phyloP scores from a whole-genome alignment of 2,797 vertebrate genomes.

The Chiroxiphia lanceolata region DNA sequence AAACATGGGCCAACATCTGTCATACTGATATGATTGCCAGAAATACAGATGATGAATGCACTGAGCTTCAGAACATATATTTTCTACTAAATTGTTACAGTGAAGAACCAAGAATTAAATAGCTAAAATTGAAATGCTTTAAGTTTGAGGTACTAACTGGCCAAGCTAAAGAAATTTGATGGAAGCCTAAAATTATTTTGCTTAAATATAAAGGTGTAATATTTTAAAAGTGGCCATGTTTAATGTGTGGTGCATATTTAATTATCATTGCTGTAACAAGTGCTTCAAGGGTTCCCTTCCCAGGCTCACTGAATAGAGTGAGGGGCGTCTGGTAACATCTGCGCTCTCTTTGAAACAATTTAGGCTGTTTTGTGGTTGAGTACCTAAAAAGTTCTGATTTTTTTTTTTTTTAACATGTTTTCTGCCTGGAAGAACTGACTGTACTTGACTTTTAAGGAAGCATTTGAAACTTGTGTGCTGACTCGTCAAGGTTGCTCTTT shows the following conservation, averaged over 20 bases:
- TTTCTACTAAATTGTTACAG: neutral
- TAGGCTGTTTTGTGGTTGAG: neutral
- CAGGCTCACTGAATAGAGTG: neutral
- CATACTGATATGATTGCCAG: neutral
- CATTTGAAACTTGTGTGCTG: neutral
- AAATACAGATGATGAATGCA: neutral
- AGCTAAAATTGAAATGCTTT: neutral
- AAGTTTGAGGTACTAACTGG: neutral
- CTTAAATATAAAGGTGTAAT: neutral
- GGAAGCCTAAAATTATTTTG: neutral
- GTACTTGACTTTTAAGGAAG: neutral
- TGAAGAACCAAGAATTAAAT: neutral
- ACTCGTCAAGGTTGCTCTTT: neutral
- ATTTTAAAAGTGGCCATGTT: neutral
- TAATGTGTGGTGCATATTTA: neutral
- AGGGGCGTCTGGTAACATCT: neutral
- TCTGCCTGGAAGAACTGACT: neutral
- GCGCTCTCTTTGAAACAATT: neutral
- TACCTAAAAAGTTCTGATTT: neutral
- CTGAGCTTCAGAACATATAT: neutral
- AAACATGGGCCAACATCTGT: fast-evolving
- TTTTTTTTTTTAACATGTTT: neutral
- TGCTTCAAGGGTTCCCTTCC: neutral
- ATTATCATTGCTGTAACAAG: neutral
- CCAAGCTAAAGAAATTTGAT: neutral